These are phyloP conservation scores for Agriopis aurantiaria DNA, from an alignment of 2,888 invertebrate species.

Conservation along the genomic window DNA sequence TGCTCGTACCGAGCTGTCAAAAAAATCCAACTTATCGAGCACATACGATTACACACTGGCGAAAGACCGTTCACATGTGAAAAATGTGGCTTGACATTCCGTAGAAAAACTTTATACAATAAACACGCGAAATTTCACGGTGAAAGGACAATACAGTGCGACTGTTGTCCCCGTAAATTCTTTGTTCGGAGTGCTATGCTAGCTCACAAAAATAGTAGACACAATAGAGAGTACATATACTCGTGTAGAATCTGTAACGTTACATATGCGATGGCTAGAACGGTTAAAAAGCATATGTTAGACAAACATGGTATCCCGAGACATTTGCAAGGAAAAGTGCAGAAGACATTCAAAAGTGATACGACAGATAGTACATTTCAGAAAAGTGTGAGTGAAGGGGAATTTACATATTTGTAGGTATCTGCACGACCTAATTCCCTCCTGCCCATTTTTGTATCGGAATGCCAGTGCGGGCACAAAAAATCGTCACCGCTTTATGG, in stretches of 20 bases:
- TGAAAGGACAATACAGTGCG: conserved; percentile 72
- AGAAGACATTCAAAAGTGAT: conserved; percentile 10
- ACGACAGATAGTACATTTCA: neutral
- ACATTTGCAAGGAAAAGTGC: conserved; percentile 72
- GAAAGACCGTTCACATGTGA: conserved; percentile 79
- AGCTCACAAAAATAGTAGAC: conserved; percentile 71
- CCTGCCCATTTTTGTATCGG: too few relatives aligned
- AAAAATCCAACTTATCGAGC: conserved; percentile 68
- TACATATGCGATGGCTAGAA: conserved; percentile 70
- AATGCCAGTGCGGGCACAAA: too few relatives aligned
- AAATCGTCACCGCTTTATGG: too few relatives aligned
- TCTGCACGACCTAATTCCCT: too few relatives aligned
- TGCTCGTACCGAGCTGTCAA: conserved; percentile 72
- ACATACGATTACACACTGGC: conserved; percentile 73
- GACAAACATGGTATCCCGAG: conserved; percentile 72
- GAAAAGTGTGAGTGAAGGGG: conserved; percentile 5
- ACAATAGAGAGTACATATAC: conserved; percentile 70
- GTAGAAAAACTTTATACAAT: conserved; percentile 69
- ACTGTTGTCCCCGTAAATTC: conserved; percentile 71
- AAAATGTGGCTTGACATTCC: conserved; percentile 76
- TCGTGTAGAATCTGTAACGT: conserved; percentile 69
- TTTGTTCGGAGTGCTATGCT: conserved; percentile 62
- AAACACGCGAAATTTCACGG: conserved; percentile 73
- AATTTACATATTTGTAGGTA: neutral
- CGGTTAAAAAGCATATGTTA: conserved; percentile 71